Conservation (phyloP, 2,797 vertebrate species). For the Fistularia commersonii region DNA sequence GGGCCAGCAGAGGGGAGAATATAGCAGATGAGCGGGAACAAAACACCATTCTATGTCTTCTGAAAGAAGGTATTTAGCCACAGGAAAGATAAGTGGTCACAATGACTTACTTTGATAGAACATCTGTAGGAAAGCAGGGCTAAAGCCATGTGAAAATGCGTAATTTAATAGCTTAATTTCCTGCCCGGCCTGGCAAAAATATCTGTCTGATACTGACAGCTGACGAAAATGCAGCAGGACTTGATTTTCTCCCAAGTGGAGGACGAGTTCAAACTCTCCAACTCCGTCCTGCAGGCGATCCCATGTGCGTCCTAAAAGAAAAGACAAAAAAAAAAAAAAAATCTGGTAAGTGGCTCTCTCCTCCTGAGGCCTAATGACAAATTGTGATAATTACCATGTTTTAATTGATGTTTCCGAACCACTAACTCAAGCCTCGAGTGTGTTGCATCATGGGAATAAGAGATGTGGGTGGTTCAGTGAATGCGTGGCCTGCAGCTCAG, state of each 20-base stretch:
- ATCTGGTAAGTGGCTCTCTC: slow-evolving; percentile 34
- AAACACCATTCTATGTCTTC: slow-evolving; percentile 31
- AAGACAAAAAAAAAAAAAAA: slow-evolving; percentile 3
- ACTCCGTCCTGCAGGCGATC: slow-evolving; percentile 64
- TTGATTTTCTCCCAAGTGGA: slow-evolving; percentile 81
- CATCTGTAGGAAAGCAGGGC: slow-evolving; percentile 80
- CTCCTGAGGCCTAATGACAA: slow-evolving; percentile 64
- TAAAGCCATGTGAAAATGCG: slow-evolving; percentile 81
- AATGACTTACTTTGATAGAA: slow-evolving; percentile 88
- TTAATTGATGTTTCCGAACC: slow-evolving; percentile 74
- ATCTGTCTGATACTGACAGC: slow-evolving; percentile 84
- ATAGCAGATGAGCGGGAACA: slow-evolving; percentile 20
- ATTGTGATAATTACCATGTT: slow-evolving; percentile 71
- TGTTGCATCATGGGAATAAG: slow-evolving; percentile 54
- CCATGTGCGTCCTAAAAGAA: slow-evolving; percentile 27
- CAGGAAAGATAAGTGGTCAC: slow-evolving; percentile 87
- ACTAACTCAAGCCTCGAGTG: slow-evolving; percentile 59
- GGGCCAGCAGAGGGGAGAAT: slow-evolving; percentile 1
- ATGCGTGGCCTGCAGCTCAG: slow-evolving; percentile 23
- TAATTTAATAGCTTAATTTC: slow-evolving; percentile 97
- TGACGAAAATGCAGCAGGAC: slow-evolving; percentile 86
- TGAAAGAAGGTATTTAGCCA: slow-evolving; percentile 81
- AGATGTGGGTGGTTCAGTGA: slow-evolving; percentile 43
- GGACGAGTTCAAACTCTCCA: slow-evolving; percentile 84
- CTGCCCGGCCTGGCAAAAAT: slow-evolving; percentile 84